Evolutionary conservation across 2,888 invertebrate genomes (phyloP).

Genomic region (Drosophila infuscata): DNA sequence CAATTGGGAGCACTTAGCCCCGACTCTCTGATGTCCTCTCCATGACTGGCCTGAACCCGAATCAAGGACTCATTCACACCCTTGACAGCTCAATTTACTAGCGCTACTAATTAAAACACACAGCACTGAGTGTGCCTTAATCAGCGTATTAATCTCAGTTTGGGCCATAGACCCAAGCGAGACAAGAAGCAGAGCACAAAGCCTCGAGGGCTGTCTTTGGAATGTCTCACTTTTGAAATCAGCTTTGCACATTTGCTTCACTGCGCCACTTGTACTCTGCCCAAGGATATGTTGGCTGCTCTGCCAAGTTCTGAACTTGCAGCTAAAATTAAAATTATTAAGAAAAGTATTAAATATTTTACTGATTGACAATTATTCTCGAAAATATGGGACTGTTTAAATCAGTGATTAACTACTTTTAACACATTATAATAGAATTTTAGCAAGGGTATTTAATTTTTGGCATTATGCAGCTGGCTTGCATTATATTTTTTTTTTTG

Average conservation of each 20-base stretch:
- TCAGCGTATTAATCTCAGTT: slow-evolving; percentile 69
- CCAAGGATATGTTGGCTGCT: background rate
- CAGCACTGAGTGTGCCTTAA: slow-evolving; percentile 57
- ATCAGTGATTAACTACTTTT: background rate
- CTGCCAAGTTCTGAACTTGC: background rate
- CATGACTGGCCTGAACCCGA: slow-evolving; percentile 35
- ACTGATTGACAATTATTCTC: background rate
- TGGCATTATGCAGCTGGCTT: background rate
- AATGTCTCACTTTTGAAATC: slow-evolving; percentile 15
- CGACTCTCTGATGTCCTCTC: background rate
- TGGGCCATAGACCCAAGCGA: slow-evolving; percentile 27
- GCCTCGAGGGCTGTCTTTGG: slow-evolving; percentile 16
- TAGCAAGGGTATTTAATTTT: slow-evolving; percentile 11
- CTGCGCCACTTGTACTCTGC: background rate
- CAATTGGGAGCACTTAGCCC: slow-evolving; percentile 34
- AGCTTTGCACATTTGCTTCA: slow-evolving; percentile 1
- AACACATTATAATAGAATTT: background rate
- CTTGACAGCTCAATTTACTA: slow-evolving; percentile 68
- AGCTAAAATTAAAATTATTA: background rate
- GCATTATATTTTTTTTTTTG: slow-evolving; percentile 1
- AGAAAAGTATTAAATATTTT: background rate
- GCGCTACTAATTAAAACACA: slow-evolving; percentile 65
- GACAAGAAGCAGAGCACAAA: slow-evolving; percentile 13
- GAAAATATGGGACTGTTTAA: background rate
- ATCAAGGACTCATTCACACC: slow-evolving; percentile 54